Percentiles rank a stretch among this genome's conserved stretches.
phyloP scores from a whole-genome alignment of 2,888 invertebrate species.

The Pollenia labialis region DNA sequence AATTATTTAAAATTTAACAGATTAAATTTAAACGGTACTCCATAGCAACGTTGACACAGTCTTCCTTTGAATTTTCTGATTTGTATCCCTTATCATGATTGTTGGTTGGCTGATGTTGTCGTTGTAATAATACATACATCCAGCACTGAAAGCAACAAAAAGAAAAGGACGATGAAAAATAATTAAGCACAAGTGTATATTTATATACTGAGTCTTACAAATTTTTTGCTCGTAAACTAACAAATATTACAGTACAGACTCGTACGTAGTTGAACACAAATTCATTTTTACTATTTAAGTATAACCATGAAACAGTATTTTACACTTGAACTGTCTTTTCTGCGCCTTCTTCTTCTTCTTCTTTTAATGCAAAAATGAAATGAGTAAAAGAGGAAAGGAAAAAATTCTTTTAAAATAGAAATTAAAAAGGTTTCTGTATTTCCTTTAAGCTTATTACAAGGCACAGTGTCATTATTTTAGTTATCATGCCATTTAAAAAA shows the following conservation, averaged over 20 bases:
- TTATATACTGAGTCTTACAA: neutral
- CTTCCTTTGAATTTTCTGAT: conserved; percentile 31
- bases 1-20: conserved; percentile 38
- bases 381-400: neutral
- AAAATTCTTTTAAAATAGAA: neutral
- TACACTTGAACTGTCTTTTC: conserved; percentile 35
- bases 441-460: conserved; percentile 54
- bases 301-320: conserved; percentile 42
- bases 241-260: neutral
- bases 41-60: conserved; percentile 20
- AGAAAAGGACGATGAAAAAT: conserved; percentile 27
- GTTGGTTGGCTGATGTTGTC: conserved; percentile 40
- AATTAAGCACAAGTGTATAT: conserved; percentile 30
- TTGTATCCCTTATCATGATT: conserved; percentile 48
- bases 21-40: neutral
- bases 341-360: conserved; percentile 3
- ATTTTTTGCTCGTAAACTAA: neutral
- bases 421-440: conserved; percentile 42
- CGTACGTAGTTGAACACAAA: neutral
- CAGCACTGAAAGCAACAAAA: neutral
- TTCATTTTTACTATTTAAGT: conserved; percentile 3
- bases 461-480: no score
- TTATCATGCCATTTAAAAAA: no score
- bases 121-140: neutral
- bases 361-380: conserved; percentile 38